Conservation (phyloP, 2,113 vertebrate genomes). For the Zapus hudsonius region DNA sequence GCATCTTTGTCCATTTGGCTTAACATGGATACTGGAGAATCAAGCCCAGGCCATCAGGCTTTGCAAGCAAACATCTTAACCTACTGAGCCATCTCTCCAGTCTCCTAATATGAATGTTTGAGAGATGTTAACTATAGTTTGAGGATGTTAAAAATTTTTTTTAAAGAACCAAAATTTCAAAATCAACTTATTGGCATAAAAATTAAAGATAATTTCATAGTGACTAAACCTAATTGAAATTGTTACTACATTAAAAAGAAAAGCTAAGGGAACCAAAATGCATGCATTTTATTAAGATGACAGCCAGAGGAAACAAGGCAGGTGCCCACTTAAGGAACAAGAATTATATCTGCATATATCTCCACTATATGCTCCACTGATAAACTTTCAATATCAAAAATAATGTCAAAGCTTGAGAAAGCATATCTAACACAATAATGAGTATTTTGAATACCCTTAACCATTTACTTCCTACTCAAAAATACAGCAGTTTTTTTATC, state of each 20-base stretch:
- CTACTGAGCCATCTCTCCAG: too few relatives aligned
- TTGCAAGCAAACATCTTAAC: too few relatives aligned
- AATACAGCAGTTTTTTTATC: not conserved
- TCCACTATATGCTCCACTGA: not conserved
- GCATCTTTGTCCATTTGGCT: too few relatives aligned
- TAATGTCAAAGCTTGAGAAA: not conserved
- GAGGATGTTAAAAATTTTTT: not conserved
- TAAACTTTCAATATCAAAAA: not conserved
- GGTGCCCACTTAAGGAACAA: not conserved
- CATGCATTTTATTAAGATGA: slow-evolving; percentile 11
- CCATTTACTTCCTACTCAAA: not conserved
- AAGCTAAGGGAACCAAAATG: not conserved
- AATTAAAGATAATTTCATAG: not conserved
- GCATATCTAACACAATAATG: not conserved
- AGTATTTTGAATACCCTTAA: not conserved
- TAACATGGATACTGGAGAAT: too few relatives aligned
- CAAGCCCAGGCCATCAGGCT: too few relatives aligned
- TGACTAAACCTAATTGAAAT: not conserved
- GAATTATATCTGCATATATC: not conserved
- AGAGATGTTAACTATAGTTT: not conserved
- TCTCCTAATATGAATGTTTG: not conserved
- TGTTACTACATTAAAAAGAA: not conserved
- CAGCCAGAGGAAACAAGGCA: slow-evolving; percentile 13
- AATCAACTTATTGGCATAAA: not conserved
- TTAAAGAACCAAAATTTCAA: not conserved